Base-by-base conservation (phyloP, 2,113 vertebrate species). In the Lutjanus erythropterus region DNA sequence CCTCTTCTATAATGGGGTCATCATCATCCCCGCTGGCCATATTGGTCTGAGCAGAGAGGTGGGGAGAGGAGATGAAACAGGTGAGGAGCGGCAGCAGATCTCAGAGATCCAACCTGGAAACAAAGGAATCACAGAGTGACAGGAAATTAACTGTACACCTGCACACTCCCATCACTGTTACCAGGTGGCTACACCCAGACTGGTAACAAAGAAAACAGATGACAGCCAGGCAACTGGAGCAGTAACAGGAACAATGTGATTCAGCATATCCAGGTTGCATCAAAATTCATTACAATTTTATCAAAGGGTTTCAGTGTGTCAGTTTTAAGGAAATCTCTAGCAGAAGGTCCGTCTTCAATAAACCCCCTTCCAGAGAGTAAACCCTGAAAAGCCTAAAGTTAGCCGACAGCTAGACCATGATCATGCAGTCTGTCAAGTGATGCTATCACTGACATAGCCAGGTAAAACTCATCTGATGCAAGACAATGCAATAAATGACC, bases 21-120 rank as follows among this genome's bases (percentile, higher is more conserved):
- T 99, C 97, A 83, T 98, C 97, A 79, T 99, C 98, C 92, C 97
- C 96, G 90, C 97, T 99, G 94, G 97, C 98, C 98, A 99, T 99
- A 92, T 90, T 97, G 91, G 92, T 88, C 68, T 75, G 69, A 75
- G 80, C 68, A 62, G 69, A 72, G 21, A 69, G 50, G 37, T 61
- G 78, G 61, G 14, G 37, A 50, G 64, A 75, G 49, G 70, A 74
- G 53, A 44, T 21, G 41, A 58, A 74, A 78, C 37, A 62, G 79
- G 77, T 81, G 58, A 65, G 65, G 47, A 78, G 42, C 42, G 8
- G 65, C 72, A 74, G 87, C 64, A 88, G 83, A 75, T 86, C 80
- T 77, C 72, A 71, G 65, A 84, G 73, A 88, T 74, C 72, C 79
- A 84, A 89, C 69, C 93, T 91, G 67, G 9, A 82, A 69, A 55